phyloP scores from a whole-genome alignment of 2,113 vertebrate genomes.

The Nothocercus nigrocapillus region DNA sequence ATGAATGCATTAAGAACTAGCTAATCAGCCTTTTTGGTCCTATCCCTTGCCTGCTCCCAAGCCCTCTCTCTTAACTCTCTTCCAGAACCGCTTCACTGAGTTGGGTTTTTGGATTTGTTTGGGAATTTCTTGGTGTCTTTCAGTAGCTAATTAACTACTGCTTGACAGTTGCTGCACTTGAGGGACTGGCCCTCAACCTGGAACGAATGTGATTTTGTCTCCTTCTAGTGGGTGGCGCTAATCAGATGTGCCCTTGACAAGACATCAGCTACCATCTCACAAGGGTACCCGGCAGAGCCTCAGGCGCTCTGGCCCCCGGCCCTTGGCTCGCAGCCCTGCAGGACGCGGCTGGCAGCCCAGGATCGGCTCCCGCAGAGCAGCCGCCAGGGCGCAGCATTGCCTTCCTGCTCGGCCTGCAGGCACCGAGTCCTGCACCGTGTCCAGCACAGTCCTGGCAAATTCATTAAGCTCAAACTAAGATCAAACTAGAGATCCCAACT shows the following conservation, averaged over 20 bases:
- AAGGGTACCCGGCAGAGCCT: neutral
- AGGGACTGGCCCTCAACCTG: neutral
- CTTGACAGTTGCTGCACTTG: neutral
- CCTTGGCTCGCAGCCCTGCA: neutral
- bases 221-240: neutral
- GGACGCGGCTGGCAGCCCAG: neutral
- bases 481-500: constrained; percentile 46
- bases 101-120: neutral
- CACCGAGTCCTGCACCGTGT: neutral
- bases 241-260: neutral
- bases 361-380: constrained; percentile 4
- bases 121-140: neutral
- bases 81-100: neutral
- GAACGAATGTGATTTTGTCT: neutral
- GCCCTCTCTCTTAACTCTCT: neutral
- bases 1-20: neutral
- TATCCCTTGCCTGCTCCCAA: neutral
- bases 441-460: constrained; percentile 61
- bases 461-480: constrained; percentile 53
- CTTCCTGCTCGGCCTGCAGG: neutral
- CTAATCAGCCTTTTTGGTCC: neutral
- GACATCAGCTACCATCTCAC: neutral
- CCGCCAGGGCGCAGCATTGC: constrained; percentile 48
- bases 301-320: neutral
- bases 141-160: neutral